Percentiles rank a stretch among this genome's conserved stretches.
These are phyloP conservation scores for Arctopsyche grandis DNA, from an alignment of 1,140 invertebrate genomes.

Conservation along the genomic window DNA sequence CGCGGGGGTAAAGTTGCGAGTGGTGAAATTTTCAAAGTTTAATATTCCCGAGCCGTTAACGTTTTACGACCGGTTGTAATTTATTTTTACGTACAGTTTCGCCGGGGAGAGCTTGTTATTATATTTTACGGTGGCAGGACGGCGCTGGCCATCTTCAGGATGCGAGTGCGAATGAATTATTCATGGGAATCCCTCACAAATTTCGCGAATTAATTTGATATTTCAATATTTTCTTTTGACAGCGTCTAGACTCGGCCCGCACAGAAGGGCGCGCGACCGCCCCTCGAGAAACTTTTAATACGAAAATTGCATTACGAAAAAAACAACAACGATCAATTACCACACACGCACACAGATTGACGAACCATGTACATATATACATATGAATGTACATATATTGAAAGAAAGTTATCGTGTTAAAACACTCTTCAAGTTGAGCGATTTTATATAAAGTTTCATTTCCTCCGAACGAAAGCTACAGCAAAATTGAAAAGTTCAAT, in stretches of 20 bases:
- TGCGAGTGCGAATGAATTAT: conserved; percentile 49
- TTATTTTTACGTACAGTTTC: conserved; percentile 52
- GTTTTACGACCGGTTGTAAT: conserved; percentile 50
- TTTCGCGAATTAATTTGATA: conserved; percentile 53
- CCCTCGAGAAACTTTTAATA: conserved; percentile 13
- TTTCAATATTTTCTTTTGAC: conserved; percentile 52
- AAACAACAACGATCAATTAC: background rate
- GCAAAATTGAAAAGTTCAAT: too few relatives aligned
- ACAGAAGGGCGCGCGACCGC: background rate
- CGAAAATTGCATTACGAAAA: background rate
- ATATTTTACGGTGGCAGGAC: conserved; percentile 49
- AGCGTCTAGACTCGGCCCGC: conserved; percentile 47
- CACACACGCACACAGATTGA: too few relatives aligned
- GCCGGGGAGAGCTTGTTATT: conserved; percentile 49
- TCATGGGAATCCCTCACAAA: conserved; percentile 52
- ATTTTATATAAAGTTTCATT: too few relatives aligned
- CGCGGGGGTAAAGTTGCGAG: background rate
- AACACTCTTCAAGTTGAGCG: too few relatives aligned
- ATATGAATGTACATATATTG: too few relatives aligned
- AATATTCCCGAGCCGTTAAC: conserved; percentile 51
- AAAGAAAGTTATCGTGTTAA: too few relatives aligned
- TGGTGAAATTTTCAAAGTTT: conserved; percentile 46
- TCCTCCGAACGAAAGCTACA: too few relatives aligned
- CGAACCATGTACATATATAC: too few relatives aligned
- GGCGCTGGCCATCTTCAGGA: conserved; percentile 29